phyloP scores from a whole-genome alignment of 2,888 invertebrate genomes.

The Scelioninae gen. 1 region DNA sequence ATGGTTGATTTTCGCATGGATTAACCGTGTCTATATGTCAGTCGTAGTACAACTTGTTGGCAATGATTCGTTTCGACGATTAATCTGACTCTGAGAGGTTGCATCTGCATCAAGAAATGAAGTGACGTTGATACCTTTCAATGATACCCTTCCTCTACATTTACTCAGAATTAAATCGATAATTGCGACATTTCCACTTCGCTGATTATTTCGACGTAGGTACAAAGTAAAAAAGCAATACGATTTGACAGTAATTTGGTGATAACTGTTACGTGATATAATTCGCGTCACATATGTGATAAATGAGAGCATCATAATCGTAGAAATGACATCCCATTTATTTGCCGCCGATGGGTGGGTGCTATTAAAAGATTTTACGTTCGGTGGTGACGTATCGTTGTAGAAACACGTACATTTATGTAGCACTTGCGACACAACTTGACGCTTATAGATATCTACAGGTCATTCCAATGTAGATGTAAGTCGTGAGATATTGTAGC shows the following conservation, averaged over 20 bases:
- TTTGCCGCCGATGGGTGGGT: slow-evolving; percentile 12
- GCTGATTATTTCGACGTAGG: slow-evolving; percentile 9
- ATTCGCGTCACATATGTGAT: slow-evolving; percentile 19
- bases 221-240: background rate
- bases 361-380: slow-evolving; percentile 48
- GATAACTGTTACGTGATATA: slow-evolving; percentile 17
- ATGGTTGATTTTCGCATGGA: slow-evolving; percentile 52
- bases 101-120: slow-evolving; percentile 47
- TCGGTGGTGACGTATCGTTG: slow-evolving; percentile 31
- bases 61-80: slow-evolving; percentile 45
- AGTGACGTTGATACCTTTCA: slow-evolving; percentile 27
- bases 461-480: slow-evolving; percentile 66
- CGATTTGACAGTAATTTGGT: slow-evolving; percentile 18
- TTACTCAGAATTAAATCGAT: slow-evolving; percentile 15
- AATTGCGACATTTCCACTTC: slow-evolving; percentile 7
- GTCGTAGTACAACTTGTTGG: slow-evolving; percentile 27
- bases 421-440: slow-evolving; percentile 22
- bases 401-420: slow-evolving; percentile 45
- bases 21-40: slow-evolving; percentile 49
- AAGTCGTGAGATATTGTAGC: slow-evolving; percentile 73
- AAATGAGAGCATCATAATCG: slow-evolving; percentile 39
- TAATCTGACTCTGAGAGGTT: slow-evolving; percentile 37
- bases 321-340: slow-evolving; percentile 34
- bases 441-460: slow-evolving; percentile 53
- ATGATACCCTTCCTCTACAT: slow-evolving; percentile 18